phyloP scores from a whole-genome alignment of 2,888 invertebrate genomes.

The Pollenia angustigena region DNA sequence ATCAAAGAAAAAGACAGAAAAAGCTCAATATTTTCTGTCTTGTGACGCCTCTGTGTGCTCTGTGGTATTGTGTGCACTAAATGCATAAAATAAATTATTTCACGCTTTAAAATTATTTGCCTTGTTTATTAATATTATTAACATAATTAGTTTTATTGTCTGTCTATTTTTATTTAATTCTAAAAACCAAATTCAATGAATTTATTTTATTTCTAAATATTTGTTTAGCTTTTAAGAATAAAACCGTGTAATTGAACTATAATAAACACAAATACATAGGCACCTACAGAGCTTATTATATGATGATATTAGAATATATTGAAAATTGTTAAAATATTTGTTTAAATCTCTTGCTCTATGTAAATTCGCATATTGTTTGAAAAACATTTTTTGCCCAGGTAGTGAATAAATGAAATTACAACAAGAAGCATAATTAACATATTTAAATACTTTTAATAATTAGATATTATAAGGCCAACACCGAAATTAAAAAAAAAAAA shows the following conservation, averaged over 20 bases:
- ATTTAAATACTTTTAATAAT: constrained; percentile 61
- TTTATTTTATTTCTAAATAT: constrained; percentile 22
- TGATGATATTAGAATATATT: neutral
- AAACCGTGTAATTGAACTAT: constrained; percentile 8
- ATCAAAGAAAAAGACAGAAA: too few species aligned
- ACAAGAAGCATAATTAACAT: constrained; percentile 66
- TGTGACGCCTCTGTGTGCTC: too few species aligned
- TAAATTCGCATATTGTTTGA: neutral
- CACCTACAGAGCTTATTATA: neutral
- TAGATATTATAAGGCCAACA: constrained; percentile 28
- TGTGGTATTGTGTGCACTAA: too few species aligned
- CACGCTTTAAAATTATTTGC: neutral
- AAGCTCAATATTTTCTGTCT: too few species aligned
- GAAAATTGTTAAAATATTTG: constrained; percentile 18
- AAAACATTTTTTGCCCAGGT: neutral
- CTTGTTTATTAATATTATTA: constrained; percentile 51
- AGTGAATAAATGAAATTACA: constrained; percentile 28
- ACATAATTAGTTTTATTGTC: constrained; percentile 37
- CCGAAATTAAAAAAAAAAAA: neutral
- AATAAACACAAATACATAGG: neutral
- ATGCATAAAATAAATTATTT: neutral
- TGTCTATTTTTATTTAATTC: constrained; percentile 24
- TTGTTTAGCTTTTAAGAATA: neutral
- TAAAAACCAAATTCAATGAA: constrained; percentile 24
- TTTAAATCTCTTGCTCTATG: constrained; percentile 6